These are phyloP conservation scores for Callimorpha dominula DNA, from an alignment of 2,888 invertebrate species.

Conservation along the genomic window DNA sequence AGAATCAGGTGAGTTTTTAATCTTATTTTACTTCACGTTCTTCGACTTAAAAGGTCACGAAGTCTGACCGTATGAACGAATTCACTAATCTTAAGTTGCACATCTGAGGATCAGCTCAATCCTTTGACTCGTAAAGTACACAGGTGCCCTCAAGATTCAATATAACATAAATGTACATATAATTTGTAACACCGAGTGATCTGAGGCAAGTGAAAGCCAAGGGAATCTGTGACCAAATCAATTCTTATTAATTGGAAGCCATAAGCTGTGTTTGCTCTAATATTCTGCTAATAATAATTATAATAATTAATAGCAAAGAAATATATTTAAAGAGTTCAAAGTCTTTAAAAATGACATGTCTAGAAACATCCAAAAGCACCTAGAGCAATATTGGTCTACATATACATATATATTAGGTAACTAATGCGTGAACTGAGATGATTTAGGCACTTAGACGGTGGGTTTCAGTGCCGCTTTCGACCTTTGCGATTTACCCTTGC, in stretches of 20 bases:
- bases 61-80: neutral
- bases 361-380: neutral
- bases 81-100: no score
- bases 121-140: neutral
- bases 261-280: no score
- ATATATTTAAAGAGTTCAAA: no score
- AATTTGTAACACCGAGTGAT: neutral
- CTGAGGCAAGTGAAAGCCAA: neutral
- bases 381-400: neutral
- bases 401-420: neutral
- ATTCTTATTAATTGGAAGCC: no score
- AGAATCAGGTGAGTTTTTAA: slow-evolving; percentile 13
- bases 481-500: no score
- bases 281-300: no score
- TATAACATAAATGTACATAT: neutral
- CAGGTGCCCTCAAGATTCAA: neutral
- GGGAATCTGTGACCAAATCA: neutral
- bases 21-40: neutral
- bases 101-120: neutral
- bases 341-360: neutral
- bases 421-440: no score
- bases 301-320: no score
- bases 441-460: neutral
- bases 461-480: neutral
- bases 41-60: neutral